Base-by-base conservation (phyloP, 2,888 invertebrate genomes). In the Saturnia japonica region DNA sequence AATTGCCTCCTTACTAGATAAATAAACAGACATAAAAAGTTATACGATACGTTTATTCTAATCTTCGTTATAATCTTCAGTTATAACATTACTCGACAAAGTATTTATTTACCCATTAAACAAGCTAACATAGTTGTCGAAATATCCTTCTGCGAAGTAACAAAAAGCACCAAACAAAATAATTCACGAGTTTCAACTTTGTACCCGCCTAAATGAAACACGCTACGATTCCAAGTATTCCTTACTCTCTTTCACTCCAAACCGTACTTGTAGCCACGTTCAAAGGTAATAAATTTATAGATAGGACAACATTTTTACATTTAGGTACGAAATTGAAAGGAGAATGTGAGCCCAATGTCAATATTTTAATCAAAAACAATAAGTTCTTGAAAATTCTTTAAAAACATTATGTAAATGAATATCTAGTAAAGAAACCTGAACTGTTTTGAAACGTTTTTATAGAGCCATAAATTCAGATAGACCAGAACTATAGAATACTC, bases 201-300 rank as follows among this genome's bases (percentile, higher is more conserved):
- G 57, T 60, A 60, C 14, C 12, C 57, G 57, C 14, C 12, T 60
- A 25, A 16, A 4, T 25, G 57, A 60, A 60, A 60, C 57, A 14
- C 14, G 57, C 57, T 6, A 60, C 57, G 28, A 60, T 60, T 60
- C 57, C 14, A 60, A 60, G 57, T 60, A 60, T 60, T 60, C 14
- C 57, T 60, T 60, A 60, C 57, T 60, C 14, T 8, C 11, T 60
- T 25, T 28, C 57, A 28, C 28, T 60, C 19, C 28, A 60, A 28
- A 25, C 25, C 28, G 14, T 14, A 14, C 25, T 60, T 19, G 14
- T 3, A 60, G 28, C 57, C 3, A 60, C 25, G 57, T 60, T 28
- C 57, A 60, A 28, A 28, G 28, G 14, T 28, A 60, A 60, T 60
- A 60, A 60, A 60, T 60, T 14, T 60, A 2, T 12, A 28, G 14